A percentile compares a stretch with the other conserved stretches of the same genome.
Evolutionary conservation across 2,797 vertebrate genomes (phyloP).

Genomic region (Notolabrus celidotus): DNA sequence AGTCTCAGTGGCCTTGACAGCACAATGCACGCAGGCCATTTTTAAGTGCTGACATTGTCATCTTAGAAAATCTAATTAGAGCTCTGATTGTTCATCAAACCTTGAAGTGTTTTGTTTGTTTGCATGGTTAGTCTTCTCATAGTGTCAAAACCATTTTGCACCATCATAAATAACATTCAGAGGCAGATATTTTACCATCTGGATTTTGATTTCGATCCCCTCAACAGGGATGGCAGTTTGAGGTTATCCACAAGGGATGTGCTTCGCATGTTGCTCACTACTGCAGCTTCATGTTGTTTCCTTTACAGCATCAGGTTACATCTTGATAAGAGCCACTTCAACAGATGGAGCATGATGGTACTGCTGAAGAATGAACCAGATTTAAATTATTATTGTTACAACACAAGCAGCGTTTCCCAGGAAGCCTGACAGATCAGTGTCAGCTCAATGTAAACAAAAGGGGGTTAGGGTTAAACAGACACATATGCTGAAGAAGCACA

Average conservation of each 20-base stretch:
- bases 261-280: conserved; percentile 15
- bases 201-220: conserved; percentile 15
- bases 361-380: conserved; percentile 25
- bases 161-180: not conserved
- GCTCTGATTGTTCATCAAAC: not conserved
- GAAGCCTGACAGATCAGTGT: conserved; percentile 42
- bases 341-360: conserved; percentile 27
- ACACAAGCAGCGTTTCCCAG: conserved; percentile 36
- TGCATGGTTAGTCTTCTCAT: not conserved
- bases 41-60: not conserved
- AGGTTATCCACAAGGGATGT: not conserved
- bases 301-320: not conserved
- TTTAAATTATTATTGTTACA: conserved; percentile 44
- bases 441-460: not conserved
- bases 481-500: too few relatives aligned
- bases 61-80: not conserved
- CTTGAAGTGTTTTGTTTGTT: not conserved
- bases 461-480: too few relatives aligned
- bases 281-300: conserved; percentile 37
- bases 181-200: conserved; percentile 20
- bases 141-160: not conserved
- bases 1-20: conserved; percentile 14
- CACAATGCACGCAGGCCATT: not conserved
- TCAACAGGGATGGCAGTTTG: too few relatives aligned
- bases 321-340: conserved; percentile 30